Percentiles rank a stretch among this genome's conserved stretches.
Evolutionary conservation across 2,888 invertebrate genomes (phyloP).

Genomic region (Balanococcus diminutus): DNA sequence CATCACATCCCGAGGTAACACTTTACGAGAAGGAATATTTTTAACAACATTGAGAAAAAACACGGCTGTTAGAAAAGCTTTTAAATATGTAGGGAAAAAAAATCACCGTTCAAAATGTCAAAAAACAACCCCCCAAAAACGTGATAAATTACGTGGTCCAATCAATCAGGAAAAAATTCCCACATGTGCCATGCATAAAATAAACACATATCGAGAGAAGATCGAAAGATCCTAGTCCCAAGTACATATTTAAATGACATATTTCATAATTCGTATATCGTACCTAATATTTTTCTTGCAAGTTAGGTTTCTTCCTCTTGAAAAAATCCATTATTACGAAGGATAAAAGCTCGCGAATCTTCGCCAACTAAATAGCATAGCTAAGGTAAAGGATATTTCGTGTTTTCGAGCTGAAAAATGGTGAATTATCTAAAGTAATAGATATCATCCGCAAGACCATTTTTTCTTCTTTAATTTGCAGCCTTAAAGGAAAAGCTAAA

Average conservation of each 20-base stretch:
- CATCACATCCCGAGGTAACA: not conserved
- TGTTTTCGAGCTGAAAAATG: not conserved
- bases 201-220: not conserved
- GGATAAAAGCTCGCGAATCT: not conserved
- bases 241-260: not conserved
- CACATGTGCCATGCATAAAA: not conserved
- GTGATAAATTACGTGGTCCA: constrained; percentile 2
- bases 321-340: not conserved
- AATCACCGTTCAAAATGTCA: not conserved
- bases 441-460: not conserved
- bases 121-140: not conserved
- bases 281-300: not conserved
- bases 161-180: not conserved
- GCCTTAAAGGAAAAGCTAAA: not conserved
- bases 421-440: constrained; percentile 1
- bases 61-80: not conserved
- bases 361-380: not conserved
- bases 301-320: not conserved
- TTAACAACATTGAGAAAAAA: not conserved
- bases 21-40: not conserved
- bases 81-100: not conserved
- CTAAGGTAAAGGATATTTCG: not conserved
- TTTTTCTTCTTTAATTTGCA: not conserved
- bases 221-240: not conserved
- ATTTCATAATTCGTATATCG: not conserved